These are phyloP conservation scores for Erannis defoliaria DNA, from an alignment of 2,888 invertebrate species.

Conservation along the genomic window DNA sequence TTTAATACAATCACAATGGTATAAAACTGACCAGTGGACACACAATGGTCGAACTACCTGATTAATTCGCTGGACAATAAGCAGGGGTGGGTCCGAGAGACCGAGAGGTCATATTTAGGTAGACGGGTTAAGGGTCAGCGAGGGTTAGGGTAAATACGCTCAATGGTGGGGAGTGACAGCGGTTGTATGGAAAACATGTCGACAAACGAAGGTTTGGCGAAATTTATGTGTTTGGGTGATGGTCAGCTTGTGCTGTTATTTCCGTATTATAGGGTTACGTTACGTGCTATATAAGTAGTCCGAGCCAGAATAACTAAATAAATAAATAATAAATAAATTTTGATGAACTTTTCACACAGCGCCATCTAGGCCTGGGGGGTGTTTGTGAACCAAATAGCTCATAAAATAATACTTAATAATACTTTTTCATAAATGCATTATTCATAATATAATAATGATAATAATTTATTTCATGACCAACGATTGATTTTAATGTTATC, in stretches of 20 bases:
- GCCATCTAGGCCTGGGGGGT: too few species aligned
- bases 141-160: constrained; percentile 78
- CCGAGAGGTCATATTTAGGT: constrained; percentile 84
- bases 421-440: too few species aligned
- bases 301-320: too few species aligned
- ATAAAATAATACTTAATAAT: too few species aligned
- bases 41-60: constrained; percentile 80
- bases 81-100: constrained; percentile 74
- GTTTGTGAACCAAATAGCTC: too few species aligned
- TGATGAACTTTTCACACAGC: too few species aligned
- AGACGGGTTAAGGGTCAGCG: constrained; percentile 81
- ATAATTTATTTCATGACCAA: too few species aligned
- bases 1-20: constrained; percentile 81
- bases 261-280: neutral
- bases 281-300: too few species aligned
- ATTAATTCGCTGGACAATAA: constrained; percentile 83
- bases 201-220: constrained; percentile 59
- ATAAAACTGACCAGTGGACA: constrained; percentile 73
- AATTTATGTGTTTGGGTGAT: constrained; percentile 75
- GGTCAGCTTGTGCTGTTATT: constrained; percentile 50
- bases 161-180: constrained; percentile 78
- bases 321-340: too few species aligned
- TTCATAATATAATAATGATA: too few species aligned
- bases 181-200: constrained; percentile 78
- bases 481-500: too few species aligned